These are phyloP conservation scores for Cercopithecus diana DNA, from an alignment of 2,797 vertebrate genomes.

Conservation along the genomic window DNA sequence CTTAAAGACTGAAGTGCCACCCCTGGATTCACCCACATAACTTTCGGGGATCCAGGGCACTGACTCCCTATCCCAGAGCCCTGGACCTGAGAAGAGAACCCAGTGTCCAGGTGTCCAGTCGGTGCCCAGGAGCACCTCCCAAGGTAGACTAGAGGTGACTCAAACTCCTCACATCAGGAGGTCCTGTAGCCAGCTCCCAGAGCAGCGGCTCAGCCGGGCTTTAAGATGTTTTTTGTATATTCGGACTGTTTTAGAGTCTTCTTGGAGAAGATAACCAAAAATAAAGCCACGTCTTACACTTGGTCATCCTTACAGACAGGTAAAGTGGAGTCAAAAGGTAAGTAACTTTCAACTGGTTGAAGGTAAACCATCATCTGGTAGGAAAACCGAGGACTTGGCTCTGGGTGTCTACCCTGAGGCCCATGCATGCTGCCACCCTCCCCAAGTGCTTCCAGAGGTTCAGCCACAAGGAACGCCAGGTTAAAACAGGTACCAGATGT, in stretches of 20 bases:
- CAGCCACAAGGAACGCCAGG: accelerated
- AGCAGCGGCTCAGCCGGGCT: too few species aligned
- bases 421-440: accelerated
- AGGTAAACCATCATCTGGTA: neutral
- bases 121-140: too few species aligned
- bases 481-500: accelerated
- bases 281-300: neutral
- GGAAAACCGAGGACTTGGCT: neutral
- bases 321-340: neutral
- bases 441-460: neutral
- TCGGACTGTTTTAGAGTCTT: neutral
- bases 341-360: accelerated
- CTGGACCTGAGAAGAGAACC: neutral
- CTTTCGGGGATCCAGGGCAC: neutral
- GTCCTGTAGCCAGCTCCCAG: too few species aligned
- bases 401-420: neutral
- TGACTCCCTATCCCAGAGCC: neutral
- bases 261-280: neutral
- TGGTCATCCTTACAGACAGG: neutral
- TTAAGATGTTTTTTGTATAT: too few species aligned
- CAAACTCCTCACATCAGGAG: too few species aligned
- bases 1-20: too few species aligned
- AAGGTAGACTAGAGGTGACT: accelerated
- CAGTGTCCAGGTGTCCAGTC: neutral
- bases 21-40: neutral